These are phyloP conservation scores for Acrossocheilus fasciatus DNA, from an alignment of 2,797 vertebrate genomes.

Conservation along the genomic window DNA sequence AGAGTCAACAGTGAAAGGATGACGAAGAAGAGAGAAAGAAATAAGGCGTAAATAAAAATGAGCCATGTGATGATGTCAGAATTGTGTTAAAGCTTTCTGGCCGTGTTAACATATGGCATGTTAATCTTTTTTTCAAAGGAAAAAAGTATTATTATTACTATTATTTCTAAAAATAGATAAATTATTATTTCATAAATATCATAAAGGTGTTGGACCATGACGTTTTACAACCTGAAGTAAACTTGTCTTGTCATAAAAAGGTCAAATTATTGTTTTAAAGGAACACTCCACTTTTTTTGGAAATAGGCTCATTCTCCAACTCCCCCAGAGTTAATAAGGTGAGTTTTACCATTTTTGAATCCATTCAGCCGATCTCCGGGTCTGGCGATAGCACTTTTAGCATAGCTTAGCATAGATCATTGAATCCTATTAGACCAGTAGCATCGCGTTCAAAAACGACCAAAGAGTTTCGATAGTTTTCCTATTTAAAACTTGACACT, in stretches of 20 bases:
- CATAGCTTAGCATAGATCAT: too few relatives aligned
- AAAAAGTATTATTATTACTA: not conserved
- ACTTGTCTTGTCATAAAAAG: not conserved
- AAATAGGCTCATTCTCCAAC: too few relatives aligned
- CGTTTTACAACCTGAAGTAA: not conserved
- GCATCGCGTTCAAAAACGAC: too few relatives aligned
- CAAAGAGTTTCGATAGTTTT: too few relatives aligned
- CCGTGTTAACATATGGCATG: conserved; percentile 3
- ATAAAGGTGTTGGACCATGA: not conserved
- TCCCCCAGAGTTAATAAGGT: too few relatives aligned
- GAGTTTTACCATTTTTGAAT: too few relatives aligned
- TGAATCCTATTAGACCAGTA: too few relatives aligned
- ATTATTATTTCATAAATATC: not conserved
- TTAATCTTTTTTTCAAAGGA: not conserved
- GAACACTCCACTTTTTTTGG: too few relatives aligned
- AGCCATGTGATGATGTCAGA: not conserved
- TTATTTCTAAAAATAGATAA: too few relatives aligned
- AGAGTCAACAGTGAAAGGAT: conserved; percentile 48
- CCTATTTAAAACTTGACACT: too few relatives aligned
- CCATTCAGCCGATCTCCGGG: too few relatives aligned
- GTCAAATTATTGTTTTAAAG: not conserved
- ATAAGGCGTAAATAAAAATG: not conserved
- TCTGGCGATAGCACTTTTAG: too few relatives aligned
- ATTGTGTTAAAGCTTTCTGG: not conserved
- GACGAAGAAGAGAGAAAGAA: conserved; percentile 15